Base-by-base conservation (phyloP, 92 coral and sea anemone genomes). In the Hydrozoanthus gracilis region DNA sequence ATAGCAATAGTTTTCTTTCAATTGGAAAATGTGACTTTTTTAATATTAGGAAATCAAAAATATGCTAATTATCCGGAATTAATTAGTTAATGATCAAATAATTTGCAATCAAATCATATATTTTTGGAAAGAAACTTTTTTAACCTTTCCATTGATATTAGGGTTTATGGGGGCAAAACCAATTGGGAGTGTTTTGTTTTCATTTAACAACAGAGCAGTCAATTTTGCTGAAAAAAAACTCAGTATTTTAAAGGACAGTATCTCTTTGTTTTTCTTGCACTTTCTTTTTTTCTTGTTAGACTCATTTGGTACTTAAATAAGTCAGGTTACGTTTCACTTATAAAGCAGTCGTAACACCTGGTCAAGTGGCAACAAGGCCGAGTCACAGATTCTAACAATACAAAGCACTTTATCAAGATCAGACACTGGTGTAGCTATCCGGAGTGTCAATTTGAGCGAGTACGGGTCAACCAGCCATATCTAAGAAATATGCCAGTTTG, bases 401-500 rank as follows among this genome's bases (percentile, higher is more conserved):
- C 15, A 75, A 52, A n/a, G 79, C 46, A 75, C 79, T 7, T 51
- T 50, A 39, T 75, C n/a, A 75, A 51, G 46, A 51, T 75, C 61
- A 50, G 64, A 51, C 66, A 76, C 15, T 51, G 82, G 82, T 76
- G 66, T 12, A 76, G 47, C 54, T 64, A 51, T 27, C 82, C 65
- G 4, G 48, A 52, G 11, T 76, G 67, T 54, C 17, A 54, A 8
- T 76, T 76, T 27, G 65, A 76, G n/a, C 66, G 82, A n/a, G 12
- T 52, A 17, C 51, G 64, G 82, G 82, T 76, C 17, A 76, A 51
- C 47, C 82, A 76, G 16, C 82, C 64, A 52, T 76, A 51, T 51
- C 16, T 76, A 11, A 76, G 80, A 35, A 76, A 35, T 18, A 89
- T 89, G 92, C 90, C 92, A 10, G 79, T 65, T 44, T 88, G 90